Conservation (phyloP, 2,113 vertebrate species). For the Glareola pratincola region DNA sequence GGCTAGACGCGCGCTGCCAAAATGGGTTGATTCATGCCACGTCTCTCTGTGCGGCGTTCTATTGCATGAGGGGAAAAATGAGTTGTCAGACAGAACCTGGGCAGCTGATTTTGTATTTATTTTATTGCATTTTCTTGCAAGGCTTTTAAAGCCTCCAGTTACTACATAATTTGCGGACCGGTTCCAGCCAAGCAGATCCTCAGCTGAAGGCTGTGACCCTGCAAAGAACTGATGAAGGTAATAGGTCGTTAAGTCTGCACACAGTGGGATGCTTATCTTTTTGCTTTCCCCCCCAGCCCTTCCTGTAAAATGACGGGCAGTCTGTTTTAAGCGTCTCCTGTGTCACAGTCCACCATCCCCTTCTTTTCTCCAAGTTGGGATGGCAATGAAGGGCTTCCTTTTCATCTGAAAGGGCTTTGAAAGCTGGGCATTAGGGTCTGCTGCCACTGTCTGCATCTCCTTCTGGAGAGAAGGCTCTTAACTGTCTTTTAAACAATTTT, state of each 20-base stretch:
- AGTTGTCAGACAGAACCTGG: neutral
- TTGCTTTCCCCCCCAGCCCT: rapidly evolving
- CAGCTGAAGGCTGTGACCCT: neutral
- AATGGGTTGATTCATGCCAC: neutral
- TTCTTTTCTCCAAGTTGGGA: neutral
- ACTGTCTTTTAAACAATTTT: neutral
- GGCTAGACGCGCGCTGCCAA: neutral
- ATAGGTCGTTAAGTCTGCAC: neutral
- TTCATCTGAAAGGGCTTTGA: neutral
- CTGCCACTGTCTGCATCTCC: neutral
- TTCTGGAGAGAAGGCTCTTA: neutral
- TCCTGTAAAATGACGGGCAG: neutral
- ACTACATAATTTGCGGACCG: neutral
- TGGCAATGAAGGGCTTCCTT: neutral
- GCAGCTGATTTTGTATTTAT: neutral
- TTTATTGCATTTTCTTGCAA: neutral
- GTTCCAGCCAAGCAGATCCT: neutral
- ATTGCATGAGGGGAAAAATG: neutral
- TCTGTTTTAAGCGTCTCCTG: neutral
- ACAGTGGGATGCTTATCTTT: neutral
- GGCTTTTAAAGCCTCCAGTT: neutral
- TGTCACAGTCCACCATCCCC: neutral
- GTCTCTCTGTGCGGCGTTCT: rapidly evolving
- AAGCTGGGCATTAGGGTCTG: neutral
- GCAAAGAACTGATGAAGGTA: neutral